phyloP scores from a whole-genome alignment of 2,797 vertebrate genomes.

The Loriculus beryllinus region DNA sequence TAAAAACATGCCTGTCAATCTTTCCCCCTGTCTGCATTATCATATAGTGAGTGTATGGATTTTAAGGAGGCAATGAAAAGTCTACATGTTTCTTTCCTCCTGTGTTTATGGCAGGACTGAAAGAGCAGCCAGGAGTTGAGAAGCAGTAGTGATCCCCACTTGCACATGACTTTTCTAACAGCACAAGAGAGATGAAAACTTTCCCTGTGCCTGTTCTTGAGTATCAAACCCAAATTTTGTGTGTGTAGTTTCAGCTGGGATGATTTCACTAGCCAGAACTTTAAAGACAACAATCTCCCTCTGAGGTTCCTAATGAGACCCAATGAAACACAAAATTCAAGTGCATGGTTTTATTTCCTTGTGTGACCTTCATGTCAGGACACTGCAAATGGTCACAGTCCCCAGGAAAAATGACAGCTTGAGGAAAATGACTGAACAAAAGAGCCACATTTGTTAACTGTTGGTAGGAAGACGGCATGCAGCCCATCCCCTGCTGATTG shows the following conservation, averaged over 20 bases:
- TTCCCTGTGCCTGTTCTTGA: background rate
- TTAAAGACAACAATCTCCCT: background rate
- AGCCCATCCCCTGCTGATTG: background rate
- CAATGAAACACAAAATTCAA: slow-evolving; percentile 37
- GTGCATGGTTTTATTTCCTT: background rate
- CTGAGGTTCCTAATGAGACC: background rate
- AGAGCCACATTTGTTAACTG: background rate
- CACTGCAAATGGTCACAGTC: background rate
- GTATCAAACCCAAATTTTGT: background rate
- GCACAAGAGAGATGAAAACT: background rate
- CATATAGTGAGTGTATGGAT: background rate
- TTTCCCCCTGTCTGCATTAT: background rate
- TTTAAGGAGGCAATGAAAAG: background rate
- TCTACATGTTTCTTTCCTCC: background rate
- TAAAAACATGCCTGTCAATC: slow-evolving; percentile 10
- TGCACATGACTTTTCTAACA: background rate
- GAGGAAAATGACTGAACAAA: slow-evolving; percentile 39
- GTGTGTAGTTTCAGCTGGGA: background rate
- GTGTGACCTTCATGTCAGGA: background rate
- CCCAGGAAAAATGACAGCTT: slow-evolving; percentile 23
- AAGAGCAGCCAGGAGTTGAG: background rate
- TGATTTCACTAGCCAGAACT: background rate
- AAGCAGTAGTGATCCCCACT: background rate
- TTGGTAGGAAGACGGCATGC: background rate
- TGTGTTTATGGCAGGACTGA: background rate